Evolutionary conservation across 2,113 vertebrate species (phyloP).

Genomic region (Dicrurus megarhynchus): DNA sequence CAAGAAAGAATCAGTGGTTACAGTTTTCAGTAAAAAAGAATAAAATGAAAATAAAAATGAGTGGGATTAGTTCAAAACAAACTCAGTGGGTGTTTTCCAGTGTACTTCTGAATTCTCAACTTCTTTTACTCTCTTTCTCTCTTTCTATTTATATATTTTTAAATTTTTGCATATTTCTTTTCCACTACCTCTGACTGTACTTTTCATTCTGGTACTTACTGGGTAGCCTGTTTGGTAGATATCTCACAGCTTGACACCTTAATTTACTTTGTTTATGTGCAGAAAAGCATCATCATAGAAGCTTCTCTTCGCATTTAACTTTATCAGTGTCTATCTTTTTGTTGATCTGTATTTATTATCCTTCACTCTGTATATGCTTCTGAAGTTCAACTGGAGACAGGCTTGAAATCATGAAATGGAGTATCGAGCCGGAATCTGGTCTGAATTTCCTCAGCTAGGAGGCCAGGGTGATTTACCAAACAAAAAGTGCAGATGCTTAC

Average conservation of each 20-base stretch:
- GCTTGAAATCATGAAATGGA: neutral
- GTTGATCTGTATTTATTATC: neutral
- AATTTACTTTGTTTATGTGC: neutral
- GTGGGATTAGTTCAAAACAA: neutral
- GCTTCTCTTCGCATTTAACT: neutral
- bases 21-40: neutral
- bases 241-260: neutral
- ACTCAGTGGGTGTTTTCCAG: neutral
- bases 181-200: neutral
- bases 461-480: neutral
- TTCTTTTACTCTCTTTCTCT: neutral
- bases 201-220: neutral
- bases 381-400: neutral
- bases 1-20: neutral
- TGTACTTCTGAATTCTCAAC: neutral
- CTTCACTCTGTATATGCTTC: neutral
- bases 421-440: neutral
- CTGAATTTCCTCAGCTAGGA: neutral
- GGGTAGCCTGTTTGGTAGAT: neutral
- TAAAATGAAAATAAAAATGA: neutral
- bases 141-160: neutral
- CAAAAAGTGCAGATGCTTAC: neutral
- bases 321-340: neutral
- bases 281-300: neutral
- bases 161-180: neutral